Conservation (phyloP, 2,888 invertebrate genomes). For the Orthonychiurus folsomi region DNA sequence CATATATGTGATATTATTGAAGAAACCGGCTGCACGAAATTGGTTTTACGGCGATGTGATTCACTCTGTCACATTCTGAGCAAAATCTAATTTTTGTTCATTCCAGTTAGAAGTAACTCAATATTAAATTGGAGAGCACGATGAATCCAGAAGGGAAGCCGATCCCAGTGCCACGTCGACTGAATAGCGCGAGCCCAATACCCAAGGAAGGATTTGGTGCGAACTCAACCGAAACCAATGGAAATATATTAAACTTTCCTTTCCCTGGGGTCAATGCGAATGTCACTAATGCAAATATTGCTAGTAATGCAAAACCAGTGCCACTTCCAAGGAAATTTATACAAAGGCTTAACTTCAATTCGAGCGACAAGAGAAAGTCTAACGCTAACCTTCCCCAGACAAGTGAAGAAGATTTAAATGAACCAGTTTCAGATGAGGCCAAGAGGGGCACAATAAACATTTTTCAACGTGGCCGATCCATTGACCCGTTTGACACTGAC, state of each 20-base stretch:
- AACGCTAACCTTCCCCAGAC: background rate
- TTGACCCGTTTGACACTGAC: slow-evolving; percentile 33
- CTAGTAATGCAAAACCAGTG: slow-evolving; percentile 23
- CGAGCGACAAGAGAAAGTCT: slow-evolving; percentile 12
- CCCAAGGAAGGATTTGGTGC: too few species aligned
- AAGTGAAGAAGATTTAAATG: background rate
- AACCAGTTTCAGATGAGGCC: slow-evolving; percentile 7
- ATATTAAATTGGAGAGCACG: background rate
- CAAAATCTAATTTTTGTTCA: slow-evolving; percentile 1
- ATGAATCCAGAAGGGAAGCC: too few species aligned
- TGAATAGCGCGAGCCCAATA: too few species aligned
- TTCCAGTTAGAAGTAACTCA: background rate
- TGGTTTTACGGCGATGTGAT: too few species aligned
- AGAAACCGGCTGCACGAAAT: too few species aligned
- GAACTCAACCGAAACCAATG: too few species aligned
- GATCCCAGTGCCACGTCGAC: slow-evolving; percentile 1
- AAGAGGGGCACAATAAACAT: slow-evolving; percentile 34
- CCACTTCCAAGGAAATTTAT: slow-evolving; percentile 29
- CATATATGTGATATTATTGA: too few species aligned
- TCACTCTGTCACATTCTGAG: too few species aligned
- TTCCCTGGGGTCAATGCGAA: background rate
- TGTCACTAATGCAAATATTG: background rate
- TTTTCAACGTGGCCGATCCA: slow-evolving; percentile 23
- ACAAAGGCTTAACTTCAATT: background rate
- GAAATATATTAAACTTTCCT: background rate